Percentiles rank a stretch among this genome's conserved stretches.
phyloP scores from a whole-genome alignment of 1,140 invertebrate species.

The Cotesia typhae region DNA sequence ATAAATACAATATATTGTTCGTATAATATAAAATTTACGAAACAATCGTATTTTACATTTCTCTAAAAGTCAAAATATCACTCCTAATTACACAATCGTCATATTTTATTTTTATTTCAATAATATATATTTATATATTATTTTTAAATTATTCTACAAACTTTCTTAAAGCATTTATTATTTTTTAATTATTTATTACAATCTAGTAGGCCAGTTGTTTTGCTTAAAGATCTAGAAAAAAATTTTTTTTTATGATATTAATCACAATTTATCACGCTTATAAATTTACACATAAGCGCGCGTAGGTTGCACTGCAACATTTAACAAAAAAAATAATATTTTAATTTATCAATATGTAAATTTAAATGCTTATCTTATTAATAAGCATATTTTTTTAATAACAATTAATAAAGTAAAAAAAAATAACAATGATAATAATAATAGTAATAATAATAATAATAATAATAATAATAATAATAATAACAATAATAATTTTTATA shows the following conservation, averaged over 20 bases:
- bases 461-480: not conserved
- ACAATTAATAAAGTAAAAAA: not conserved
- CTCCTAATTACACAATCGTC: constrained; percentile 33
- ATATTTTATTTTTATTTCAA: constrained; percentile 34
- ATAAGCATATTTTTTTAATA: too few species aligned
- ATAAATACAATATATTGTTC: not conserved
- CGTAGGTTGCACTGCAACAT: constrained; percentile 13
- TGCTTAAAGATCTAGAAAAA: constrained; percentile 49
- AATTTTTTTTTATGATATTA: constrained; percentile 11
- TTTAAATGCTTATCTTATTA: constrained; percentile 20
- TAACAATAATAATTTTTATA: constrained; percentile 42
- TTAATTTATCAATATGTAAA: constrained; percentile 17
- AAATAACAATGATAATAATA: not conserved
- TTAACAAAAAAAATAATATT: not conserved
- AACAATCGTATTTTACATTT: constrained; percentile 16
- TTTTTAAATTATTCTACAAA: constrained; percentile 10
- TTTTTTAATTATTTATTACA: constrained; percentile 37
- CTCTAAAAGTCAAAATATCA: constrained; percentile 43
- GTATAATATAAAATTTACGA: constrained; percentile 1
- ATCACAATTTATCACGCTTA: constrained; percentile 5
- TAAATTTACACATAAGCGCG: not conserved
- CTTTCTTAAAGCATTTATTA: constrained; percentile 36
- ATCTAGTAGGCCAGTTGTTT: constrained; percentile 54
- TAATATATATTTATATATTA: not conserved
- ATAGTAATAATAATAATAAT: not conserved